phyloP scores from a whole-genome alignment of 2,113 vertebrate species.

The Mastomys natalensis region DNA sequence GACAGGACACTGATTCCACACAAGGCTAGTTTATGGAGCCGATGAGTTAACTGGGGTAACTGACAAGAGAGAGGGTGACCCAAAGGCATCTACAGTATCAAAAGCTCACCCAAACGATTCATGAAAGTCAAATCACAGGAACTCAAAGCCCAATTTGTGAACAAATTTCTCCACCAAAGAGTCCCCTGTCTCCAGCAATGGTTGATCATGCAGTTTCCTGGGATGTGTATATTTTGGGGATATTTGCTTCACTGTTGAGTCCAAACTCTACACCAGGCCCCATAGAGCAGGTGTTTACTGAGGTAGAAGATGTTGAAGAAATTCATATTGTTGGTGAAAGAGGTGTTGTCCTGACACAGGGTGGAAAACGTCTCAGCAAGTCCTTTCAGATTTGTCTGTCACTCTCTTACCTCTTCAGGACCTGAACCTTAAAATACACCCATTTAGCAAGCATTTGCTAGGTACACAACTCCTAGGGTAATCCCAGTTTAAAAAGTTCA shows the following conservation, averaged over 20 bases:
- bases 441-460: fast-evolving
- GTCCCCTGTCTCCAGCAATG: background rate
- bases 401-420: background rate
- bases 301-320: background rate
- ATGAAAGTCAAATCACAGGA: no score
- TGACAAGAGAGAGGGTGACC: no score
- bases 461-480: no score
- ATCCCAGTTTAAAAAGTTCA: background rate
- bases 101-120: background rate
- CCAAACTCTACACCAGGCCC: background rate
- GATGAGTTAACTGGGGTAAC: background rate
- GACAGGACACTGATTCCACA: background rate
- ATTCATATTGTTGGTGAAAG: background rate
- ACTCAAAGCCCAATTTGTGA: background rate
- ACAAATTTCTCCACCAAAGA: background rate
- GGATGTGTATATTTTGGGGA: background rate
- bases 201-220: background rate
- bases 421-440: background rate
- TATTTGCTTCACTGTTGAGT: background rate
- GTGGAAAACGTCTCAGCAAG: background rate
- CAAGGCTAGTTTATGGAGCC: background rate
- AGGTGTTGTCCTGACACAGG: fast-evolving
- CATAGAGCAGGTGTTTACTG: fast-evolving
- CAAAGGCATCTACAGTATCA: background rate
- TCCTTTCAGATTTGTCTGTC: background rate